Conservation (phyloP, 2,797 vertebrate genomes). For the Lithobates sylvaticus region DNA sequence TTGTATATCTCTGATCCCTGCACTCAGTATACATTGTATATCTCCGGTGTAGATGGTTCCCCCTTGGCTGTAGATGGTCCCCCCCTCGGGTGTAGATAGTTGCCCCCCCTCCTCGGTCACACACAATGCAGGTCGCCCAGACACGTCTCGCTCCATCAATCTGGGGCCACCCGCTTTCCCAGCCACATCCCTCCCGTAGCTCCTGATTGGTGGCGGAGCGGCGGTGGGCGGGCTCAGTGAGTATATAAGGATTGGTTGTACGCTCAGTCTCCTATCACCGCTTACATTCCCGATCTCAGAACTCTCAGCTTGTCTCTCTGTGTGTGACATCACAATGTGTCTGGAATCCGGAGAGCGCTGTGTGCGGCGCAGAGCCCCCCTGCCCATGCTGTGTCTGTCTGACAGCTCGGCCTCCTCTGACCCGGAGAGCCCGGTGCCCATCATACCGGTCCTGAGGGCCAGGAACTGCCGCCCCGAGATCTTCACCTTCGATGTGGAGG, state of each 20-base stretch:
- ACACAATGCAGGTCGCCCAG: too few species aligned
- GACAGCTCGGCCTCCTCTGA: not conserved
- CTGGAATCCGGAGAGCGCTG: not conserved
- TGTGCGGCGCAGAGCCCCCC: not conserved
- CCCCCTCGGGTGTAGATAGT: too few species aligned
- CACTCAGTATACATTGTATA: too few species aligned
- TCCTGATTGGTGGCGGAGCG: not conserved
- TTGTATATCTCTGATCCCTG: too few species aligned
- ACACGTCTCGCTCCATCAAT: too few species aligned
- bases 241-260: not conserved
- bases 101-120: too few species aligned
- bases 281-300: not conserved
- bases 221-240: not conserved
- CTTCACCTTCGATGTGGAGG: slow-evolving; percentile 55
- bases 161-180: not conserved
- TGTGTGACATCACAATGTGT: slow-evolving; percentile 5
- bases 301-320: too few species aligned
- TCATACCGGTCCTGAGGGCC: not conserved
- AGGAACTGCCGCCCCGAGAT: slow-evolving; percentile 19
- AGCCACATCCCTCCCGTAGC: not conserved
- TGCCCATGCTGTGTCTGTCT: not conserved
- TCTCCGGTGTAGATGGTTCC: too few species aligned
- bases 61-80: too few species aligned
- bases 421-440: not conserved
- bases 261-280: not conserved